Evolutionary conservation across 2,113 vertebrate genomes (phyloP), one percentile per base, ranked within the genome.

Genomic region (Crotalus tigris): DNA sequence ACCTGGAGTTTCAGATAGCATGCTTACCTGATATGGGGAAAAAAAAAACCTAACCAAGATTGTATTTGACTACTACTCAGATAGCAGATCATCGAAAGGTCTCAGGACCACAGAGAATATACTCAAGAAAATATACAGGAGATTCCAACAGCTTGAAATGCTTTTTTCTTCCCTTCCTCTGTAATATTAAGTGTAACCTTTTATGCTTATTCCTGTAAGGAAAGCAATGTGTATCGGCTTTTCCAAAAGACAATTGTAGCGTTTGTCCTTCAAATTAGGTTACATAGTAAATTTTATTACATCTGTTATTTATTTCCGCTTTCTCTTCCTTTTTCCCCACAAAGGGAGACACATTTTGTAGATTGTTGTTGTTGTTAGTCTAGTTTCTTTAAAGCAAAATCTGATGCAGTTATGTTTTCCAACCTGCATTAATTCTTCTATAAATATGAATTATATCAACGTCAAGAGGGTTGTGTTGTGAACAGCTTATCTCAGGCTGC

Each of bases 361-460:
- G 8, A 9, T 1, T 51, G 44, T 46, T 46, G 11, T 55, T 55
- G 1, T 29, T 29, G 3, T 58, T 58, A 58, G 1, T 29, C 3
- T 24, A 29, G 59, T 29, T 64, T 3, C 55, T 29, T 61, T 54
- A 51, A 59, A 55, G 15, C 51, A 75, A 21, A 92, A 53, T 55
- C 15, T 58, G 61, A 39, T n/a, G 26, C 81, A 21, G 39, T 54
- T 85, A n/a, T 64, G 15, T 58, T 5, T 89, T 85, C 58, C 53
- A 81, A 9, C 19, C 51, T 61, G 39, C 12, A 39, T 59, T 92
- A 90, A 92, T 92, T 87, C 61, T 19, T 39, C 51, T 57, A 86
- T 86, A 85, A 46, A 53, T 12, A 90, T 89, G 92, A 61, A 90
- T 61, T 33, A 17, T 57, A 93, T 93, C 90, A 93, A 59, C 1